Percentiles rank a stretch among this genome's conserved stretches.
phyloP scores from a whole-genome alignment of 2,888 invertebrate genomes.

The Tiliacea aurago region DNA sequence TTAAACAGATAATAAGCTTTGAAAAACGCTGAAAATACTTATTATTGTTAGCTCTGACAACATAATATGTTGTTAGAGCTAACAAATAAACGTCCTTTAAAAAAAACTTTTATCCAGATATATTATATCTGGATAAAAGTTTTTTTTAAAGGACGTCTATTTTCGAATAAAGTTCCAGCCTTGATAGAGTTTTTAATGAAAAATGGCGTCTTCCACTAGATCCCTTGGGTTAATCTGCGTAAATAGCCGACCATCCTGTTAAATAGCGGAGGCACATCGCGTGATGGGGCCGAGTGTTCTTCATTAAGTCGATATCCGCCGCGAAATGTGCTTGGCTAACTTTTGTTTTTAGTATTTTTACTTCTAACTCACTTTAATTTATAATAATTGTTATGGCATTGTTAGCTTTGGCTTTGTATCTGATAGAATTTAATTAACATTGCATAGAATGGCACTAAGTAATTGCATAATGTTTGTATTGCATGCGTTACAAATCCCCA shows the following conservation, averaged over 20 bases:
- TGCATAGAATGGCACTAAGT: slow-evolving; percentile 4
- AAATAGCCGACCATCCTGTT: slow-evolving; percentile 77
- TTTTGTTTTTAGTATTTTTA: slow-evolving; percentile 56
- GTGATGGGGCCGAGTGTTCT: slow-evolving; percentile 77
- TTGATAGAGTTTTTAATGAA: slow-evolving; percentile 76
- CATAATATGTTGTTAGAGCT: too few relatives aligned
- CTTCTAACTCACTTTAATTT: slow-evolving; percentile 37
- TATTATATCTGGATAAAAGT: background rate
- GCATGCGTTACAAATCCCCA: slow-evolving; percentile 34
- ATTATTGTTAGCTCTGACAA: slow-evolving; percentile 35
- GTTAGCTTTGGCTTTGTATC: slow-evolving; percentile 4
- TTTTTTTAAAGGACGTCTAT: slow-evolving; percentile 35
- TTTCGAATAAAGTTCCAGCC: slow-evolving; percentile 67
- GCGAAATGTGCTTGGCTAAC: slow-evolving; percentile 60
- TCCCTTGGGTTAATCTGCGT: slow-evolving; percentile 76
- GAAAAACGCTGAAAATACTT: background rate
- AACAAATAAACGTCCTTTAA: too few relatives aligned
- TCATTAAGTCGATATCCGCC: slow-evolving; percentile 81
- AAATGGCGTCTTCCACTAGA: slow-evolving; percentile 73
- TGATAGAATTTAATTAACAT: background rate
- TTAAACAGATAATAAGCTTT: slow-evolving; percentile 10
- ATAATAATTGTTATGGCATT: slow-evolving; percentile 1
- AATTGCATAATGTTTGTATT: slow-evolving; percentile 23
- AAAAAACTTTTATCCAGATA: too few relatives aligned
- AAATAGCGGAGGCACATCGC: slow-evolving; percentile 76